Conservation (phyloP, 37 sponge, comb jelly and placozoan genomes). For the Tethya wilhelma region DNA sequence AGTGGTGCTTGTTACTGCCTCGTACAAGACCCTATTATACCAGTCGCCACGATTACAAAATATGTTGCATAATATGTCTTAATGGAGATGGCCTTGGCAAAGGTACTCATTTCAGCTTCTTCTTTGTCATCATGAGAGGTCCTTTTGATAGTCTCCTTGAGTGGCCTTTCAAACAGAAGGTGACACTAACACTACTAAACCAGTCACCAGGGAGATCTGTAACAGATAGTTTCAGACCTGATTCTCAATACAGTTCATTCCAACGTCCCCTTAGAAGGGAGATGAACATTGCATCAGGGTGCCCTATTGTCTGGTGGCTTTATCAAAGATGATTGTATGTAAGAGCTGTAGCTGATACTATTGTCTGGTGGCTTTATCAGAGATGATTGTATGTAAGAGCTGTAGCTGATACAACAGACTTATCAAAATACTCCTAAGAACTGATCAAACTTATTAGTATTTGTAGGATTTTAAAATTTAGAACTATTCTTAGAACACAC, state of each 20-base stretch:
- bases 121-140: slow-evolving; percentile 79
- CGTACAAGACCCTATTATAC: slow-evolving; percentile 72
- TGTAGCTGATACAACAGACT: slow-evolving; percentile 37
- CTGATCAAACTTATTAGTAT: too few relatives aligned
- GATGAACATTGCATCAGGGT: slow-evolving; percentile 78
- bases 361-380: slow-evolving; percentile 57
- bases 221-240: slow-evolving; percentile 66
- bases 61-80: slow-evolving; percentile 70
- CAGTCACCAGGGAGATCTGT: slow-evolving; percentile 42
- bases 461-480: too few relatives aligned
- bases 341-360: slow-evolving; percentile 31
- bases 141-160: slow-evolving; percentile 58
- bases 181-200: slow-evolving; percentile 62
- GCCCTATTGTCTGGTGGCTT: slow-evolving; percentile 59
- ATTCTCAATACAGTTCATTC: slow-evolving; percentile 48
- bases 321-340: slow-evolving; percentile 65
- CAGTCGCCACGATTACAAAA: slow-evolving; percentile 65
- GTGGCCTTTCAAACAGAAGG: slow-evolving; percentile 77
- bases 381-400: slow-evolving; percentile 70
- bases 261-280: slow-evolving; percentile 54
- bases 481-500: too few relatives aligned
- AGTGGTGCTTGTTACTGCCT: too few relatives aligned
- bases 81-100: slow-evolving; percentile 81
- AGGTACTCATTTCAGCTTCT: slow-evolving; percentile 66
- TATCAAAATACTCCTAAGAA: too few relatives aligned